Conservation (phyloP, 1,140 invertebrate species). For the Pentalonia nigronervosa region DNA sequence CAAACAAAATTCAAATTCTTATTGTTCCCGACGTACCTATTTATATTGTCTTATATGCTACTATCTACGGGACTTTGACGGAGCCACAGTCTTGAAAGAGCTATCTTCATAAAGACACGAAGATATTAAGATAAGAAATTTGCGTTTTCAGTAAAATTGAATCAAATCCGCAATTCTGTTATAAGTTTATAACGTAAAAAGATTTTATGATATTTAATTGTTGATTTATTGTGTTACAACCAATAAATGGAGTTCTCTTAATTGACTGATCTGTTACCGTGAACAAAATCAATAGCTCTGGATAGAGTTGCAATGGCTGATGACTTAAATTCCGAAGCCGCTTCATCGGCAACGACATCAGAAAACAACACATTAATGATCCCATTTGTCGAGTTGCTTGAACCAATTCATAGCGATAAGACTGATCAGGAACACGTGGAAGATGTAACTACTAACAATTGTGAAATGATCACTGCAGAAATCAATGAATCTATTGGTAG, state of each 20-base stretch:
- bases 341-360: not conserved
- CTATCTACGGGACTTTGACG: not conserved
- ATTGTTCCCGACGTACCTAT: too few species aligned
- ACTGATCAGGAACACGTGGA: not conserved
- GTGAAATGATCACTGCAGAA: not conserved
- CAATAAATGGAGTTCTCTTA: not conserved
- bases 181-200: not conserved
- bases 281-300: not conserved
- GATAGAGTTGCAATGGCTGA: not conserved
- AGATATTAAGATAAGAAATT: constrained; percentile 40
- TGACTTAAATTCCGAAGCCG: not conserved
- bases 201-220: not conserved
- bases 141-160: not conserved
- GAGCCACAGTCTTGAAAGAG: not conserved
- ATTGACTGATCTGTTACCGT: not conserved
- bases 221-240: not conserved
- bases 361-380: not conserved
- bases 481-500: not conserved
- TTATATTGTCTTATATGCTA: not conserved
- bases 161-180: not conserved
- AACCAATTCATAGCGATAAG: not conserved
- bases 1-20: too few species aligned
- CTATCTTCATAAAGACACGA: not conserved
- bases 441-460: not conserved
- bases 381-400: not conserved